Percentiles rank a stretch among this genome's conserved stretches.
phyloP scores from a whole-genome alignment of 2,888 invertebrate species.

The Hydrotaea cyrtoneurina region DNA sequence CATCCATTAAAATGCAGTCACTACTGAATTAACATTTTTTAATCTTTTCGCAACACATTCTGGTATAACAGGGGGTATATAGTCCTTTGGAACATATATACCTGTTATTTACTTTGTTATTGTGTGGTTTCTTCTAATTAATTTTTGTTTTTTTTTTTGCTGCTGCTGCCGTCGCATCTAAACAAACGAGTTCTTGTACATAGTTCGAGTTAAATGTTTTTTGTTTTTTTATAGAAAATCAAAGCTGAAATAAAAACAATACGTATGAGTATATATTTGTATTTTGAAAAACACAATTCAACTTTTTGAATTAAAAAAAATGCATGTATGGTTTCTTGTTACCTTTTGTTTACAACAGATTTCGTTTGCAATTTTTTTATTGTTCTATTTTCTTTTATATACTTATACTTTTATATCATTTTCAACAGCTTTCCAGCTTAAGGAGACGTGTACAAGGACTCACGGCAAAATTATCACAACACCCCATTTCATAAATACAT shows the following conservation, averaged over 20 bases:
- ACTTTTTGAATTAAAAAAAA: constrained; percentile 22
- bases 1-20: no score
- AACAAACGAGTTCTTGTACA: constrained; percentile 58
- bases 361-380: not conserved
- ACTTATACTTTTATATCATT: constrained; percentile 47
- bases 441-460: constrained; percentile 78
- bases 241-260: constrained; percentile 4
- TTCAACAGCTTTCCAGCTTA: constrained; percentile 70
- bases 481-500: constrained; percentile 42
- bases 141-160: not conserved
- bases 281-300: not conserved
- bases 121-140: not conserved
- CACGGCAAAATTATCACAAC: constrained; percentile 71
- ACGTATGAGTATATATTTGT: not conserved
- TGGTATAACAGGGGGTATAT: no score
- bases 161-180: constrained; percentile 29
- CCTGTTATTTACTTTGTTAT: not conserved
- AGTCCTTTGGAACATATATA: not conserved
- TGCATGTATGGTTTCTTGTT: constrained; percentile 50
- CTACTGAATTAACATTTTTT: no score
- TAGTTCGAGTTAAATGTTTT: constrained; percentile 25
- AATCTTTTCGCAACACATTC: no score
- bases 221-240: not conserved
- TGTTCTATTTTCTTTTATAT: constrained; percentile 15
- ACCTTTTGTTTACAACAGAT: not conserved